These are phyloP conservation scores for Anas flavirostris DNA, from an alignment of 2,797 vertebrate species.

Conservation along the genomic window DNA sequence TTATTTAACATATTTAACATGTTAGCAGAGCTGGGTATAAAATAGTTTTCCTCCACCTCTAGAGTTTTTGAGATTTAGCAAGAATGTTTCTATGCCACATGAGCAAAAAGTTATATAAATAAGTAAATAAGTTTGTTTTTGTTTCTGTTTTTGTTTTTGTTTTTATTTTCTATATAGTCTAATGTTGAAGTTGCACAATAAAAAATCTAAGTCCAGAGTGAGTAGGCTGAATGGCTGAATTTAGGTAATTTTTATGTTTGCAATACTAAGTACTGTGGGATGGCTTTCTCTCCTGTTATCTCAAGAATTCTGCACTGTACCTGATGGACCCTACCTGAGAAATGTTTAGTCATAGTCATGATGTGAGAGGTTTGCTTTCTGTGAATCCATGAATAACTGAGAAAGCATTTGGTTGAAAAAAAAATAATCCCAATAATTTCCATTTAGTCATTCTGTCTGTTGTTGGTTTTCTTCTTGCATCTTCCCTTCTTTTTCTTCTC, in stretches of 20 bases:
- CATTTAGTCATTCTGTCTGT: neutral
- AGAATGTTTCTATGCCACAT: neutral
- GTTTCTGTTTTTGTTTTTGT: neutral
- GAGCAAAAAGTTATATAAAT: neutral
- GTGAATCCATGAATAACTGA: neutral
- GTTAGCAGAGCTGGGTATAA: neutral
- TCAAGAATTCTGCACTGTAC: neutral
- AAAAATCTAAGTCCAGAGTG: neutral
- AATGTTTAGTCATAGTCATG: neutral
- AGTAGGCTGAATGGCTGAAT: neutral
- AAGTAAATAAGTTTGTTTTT: neutral
- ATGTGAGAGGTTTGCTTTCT: neutral
- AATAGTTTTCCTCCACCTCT: neutral
- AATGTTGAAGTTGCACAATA: neutral
- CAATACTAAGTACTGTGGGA: neutral
- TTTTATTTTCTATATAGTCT: neutral
- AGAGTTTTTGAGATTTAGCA: neutral
- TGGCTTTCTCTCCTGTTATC: neutral
- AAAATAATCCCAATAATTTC: neutral
- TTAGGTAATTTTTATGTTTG: neutral
- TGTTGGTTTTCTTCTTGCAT: neutral
- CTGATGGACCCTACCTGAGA: neutral
- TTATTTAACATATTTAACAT: slow-evolving; percentile 40
- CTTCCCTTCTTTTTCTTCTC: neutral
- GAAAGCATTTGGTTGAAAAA: neutral